phyloP scores from a whole-genome alignment of 2,797 vertebrate genomes.

The Lycodopsis pacificus region DNA sequence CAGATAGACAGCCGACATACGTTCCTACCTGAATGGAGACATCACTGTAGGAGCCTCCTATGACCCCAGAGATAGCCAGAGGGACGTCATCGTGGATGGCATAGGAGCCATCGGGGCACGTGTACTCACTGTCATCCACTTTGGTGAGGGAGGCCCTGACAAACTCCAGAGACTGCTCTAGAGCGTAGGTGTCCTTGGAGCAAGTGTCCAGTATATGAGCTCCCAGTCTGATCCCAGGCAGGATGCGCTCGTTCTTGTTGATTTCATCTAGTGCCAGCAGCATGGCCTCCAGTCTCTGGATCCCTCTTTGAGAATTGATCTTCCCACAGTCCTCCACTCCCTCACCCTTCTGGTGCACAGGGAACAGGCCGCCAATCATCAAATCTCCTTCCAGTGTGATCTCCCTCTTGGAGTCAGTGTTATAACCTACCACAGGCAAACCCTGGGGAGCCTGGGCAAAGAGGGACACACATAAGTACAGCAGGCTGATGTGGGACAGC shows the following conservation, averaged over 20 bases:
- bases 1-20: background rate
- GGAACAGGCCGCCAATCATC: constrained; percentile 97
- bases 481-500: constrained; percentile 74
- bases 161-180: constrained; percentile 98
- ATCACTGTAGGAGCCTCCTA: constrained; percentile 98
- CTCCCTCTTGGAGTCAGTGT: constrained; percentile 89
- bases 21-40: constrained; percentile 96
- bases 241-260: constrained; percentile 91
- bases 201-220: constrained; percentile 98
- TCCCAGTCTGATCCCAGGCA: constrained; percentile 92
- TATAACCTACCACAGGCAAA: constrained; percentile 79
- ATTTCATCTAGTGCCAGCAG: constrained; percentile 95
- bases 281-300: constrained; percentile 99
- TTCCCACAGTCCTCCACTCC: constrained; percentile 93
- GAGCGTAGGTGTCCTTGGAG: constrained; percentile 97
- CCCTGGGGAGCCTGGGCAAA: constrained; percentile 75
- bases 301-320: constrained; percentile 96
- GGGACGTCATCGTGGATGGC: constrained; percentile 94
- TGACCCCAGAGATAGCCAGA: constrained; percentile 95
- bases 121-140: constrained; percentile 95
- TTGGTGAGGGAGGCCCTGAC: constrained; percentile 96
- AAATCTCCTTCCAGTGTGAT: constrained; percentile 95
- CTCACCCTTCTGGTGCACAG: constrained; percentile 95
- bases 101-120: constrained; percentile 96
- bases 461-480: constrained; percentile 74